A percentile compares a stretch with the other conserved stretches of the same genome.
phyloP scores from a whole-genome alignment of 2,113 vertebrate species.

The Ciconia maguari region DNA sequence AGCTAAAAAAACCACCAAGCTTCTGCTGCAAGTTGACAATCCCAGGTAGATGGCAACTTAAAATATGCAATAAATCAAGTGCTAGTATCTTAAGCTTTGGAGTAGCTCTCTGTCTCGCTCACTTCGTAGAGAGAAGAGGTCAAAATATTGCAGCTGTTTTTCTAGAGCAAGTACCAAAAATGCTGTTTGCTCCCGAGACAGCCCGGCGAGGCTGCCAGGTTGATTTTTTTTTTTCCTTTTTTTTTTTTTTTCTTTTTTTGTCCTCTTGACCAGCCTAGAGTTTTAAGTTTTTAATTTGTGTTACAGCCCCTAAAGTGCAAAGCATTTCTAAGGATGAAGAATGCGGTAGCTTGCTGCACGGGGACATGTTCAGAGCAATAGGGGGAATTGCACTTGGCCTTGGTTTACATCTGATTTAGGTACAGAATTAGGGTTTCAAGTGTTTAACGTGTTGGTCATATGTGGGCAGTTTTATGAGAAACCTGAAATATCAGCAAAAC shows the following conservation, averaged over 20 bases:
- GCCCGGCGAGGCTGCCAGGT: fast-evolving
- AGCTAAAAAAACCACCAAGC: background rate
- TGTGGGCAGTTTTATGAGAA: background rate
- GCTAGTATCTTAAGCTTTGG: background rate
- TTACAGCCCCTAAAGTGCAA: background rate
- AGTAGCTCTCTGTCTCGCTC: background rate
- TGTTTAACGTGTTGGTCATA: background rate
- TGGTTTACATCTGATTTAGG: background rate
- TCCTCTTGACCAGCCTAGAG: background rate
- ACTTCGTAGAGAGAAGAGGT: background rate
- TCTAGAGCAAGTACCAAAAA: background rate
- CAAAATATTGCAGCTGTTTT: background rate
- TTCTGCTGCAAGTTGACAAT: too few species aligned
- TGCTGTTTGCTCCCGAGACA: fast-evolving
- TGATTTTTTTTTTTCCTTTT: background rate
- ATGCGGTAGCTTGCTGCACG: background rate
- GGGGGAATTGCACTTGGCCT: background rate
- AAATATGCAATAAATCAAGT: background rate
- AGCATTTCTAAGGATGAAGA: background rate
- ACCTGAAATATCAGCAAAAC: background rate
- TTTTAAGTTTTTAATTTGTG: background rate
- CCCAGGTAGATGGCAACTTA: background rate
- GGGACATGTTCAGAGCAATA: background rate
- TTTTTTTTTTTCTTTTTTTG: too few species aligned
- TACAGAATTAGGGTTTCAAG: background rate